Conservation (phyloP, 2,113 vertebrate species). For the Oreochromis tanganicae region DNA sequence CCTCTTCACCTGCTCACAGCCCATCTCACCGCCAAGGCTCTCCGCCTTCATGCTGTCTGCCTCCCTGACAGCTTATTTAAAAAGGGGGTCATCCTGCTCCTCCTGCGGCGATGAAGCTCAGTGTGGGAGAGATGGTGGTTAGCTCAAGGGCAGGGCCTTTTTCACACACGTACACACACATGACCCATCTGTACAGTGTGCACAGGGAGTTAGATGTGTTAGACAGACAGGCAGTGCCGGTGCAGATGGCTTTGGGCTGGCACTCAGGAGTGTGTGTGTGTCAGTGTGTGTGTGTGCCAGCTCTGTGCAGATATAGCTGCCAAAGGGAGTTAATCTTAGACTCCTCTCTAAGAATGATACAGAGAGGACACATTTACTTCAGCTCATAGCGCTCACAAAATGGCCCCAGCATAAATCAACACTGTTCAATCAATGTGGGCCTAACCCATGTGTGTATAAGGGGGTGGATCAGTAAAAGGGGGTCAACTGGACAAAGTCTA, state of each 20-base stretch:
- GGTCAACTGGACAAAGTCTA: conserved; percentile 74
- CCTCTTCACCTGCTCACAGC: conserved; percentile 16
- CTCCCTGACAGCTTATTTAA: conserved; percentile 11
- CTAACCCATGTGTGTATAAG: conserved; percentile 24
- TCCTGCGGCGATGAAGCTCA: neutral
- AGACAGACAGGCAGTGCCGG: conserved; percentile 28
- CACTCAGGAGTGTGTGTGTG: neutral
- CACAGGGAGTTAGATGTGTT: conserved; percentile 12
- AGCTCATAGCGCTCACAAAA: conserved; percentile 35
- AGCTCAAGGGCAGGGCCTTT: neutral
- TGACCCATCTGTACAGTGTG: conserved; percentile 7
- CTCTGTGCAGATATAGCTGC: neutral
- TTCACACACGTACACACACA: neutral
- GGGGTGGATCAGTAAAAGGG: conserved; percentile 40
- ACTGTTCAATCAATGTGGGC: conserved; percentile 27
- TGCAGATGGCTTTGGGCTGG: conserved; percentile 47
- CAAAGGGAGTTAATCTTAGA: conserved; percentile 34
- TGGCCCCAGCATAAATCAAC: conserved; percentile 42
- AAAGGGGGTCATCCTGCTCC: conserved; percentile 34
- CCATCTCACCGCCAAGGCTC: neutral
- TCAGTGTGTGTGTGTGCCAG: neutral
- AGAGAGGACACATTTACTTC: conserved; percentile 28
- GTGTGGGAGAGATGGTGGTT: neutral
- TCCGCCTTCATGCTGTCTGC: neutral
- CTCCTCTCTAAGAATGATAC: conserved; percentile 23